Percentiles rank a stretch among this genome's conserved stretches.
phyloP scores from a whole-genome alignment of 2,888 invertebrate species.

The Biston betularia region DNA sequence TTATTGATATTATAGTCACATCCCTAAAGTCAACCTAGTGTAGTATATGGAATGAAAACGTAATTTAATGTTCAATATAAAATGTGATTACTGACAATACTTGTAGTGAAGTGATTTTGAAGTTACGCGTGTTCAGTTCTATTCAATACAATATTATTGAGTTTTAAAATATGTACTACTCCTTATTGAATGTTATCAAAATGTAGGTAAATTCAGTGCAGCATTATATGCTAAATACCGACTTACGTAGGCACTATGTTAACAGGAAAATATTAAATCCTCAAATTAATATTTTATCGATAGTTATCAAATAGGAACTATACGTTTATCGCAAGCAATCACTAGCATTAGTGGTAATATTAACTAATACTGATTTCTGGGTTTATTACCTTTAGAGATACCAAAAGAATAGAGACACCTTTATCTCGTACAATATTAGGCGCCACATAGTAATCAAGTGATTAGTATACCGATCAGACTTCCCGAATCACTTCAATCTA shows the following conservation, averaged over 20 bases:
- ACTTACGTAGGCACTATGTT: background rate
- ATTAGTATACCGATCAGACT: constrained; percentile 29
- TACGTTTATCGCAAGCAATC: constrained; percentile 25
- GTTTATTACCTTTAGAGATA: constrained; percentile 23
- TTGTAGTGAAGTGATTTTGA: constrained; percentile 15
- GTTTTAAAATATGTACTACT: background rate
- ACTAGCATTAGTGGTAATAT: constrained; percentile 28
- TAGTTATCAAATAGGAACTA: constrained; percentile 4
- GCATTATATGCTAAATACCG: too few relatives aligned
- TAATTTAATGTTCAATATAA: constrained; percentile 6
- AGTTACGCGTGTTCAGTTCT: background rate
- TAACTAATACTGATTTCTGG: constrained; percentile 14
- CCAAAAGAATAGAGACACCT: constrained; percentile 4
- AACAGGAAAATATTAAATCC: constrained; percentile 23
- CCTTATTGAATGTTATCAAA: background rate
- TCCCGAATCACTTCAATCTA: constrained; percentile 19
- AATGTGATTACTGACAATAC: constrained; percentile 2
- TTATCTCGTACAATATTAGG: constrained; percentile 16
- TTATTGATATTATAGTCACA: background rate
- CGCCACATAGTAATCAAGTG: constrained; percentile 34
- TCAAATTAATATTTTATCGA: constrained; percentile 5
- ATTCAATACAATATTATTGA: background rate
- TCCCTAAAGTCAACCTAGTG: background rate
- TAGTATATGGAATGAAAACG: background rate
- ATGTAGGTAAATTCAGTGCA: constrained; percentile 3